phyloP scores from a whole-genome alignment of 2,797 vertebrate species.

The Melanotaenia trifasciata region DNA sequence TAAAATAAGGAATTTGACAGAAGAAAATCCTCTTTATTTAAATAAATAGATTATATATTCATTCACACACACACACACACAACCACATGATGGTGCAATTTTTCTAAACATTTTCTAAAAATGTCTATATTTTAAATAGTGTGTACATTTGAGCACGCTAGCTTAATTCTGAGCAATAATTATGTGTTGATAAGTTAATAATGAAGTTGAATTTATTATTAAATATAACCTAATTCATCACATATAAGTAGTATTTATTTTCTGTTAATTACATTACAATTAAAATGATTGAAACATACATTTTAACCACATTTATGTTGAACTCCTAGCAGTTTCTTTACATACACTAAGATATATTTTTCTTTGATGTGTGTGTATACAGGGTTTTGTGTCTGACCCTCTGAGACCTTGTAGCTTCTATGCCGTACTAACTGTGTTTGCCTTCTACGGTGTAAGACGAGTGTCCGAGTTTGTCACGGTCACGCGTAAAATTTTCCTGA shows the following conservation, averaged over 20 bases:
- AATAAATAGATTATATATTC: too few species aligned
- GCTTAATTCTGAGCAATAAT: too few species aligned
- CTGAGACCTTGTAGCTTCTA: not conserved
- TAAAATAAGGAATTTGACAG: too few species aligned
- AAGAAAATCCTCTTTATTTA: too few species aligned
- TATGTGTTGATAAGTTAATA: not conserved
- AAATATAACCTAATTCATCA: not conserved
- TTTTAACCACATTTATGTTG: not conserved
- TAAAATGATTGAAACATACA: not conserved
- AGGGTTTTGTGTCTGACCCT: not conserved
- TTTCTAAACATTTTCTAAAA: too few species aligned
- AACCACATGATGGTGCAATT: too few species aligned
- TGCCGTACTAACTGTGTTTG: not conserved
- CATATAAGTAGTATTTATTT: not conserved
- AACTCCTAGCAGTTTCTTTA: not conserved
- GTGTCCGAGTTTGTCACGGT: constrained; percentile 41
- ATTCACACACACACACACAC: too few species aligned
- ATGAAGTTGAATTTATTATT: not conserved
- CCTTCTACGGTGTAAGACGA: constrained; percentile 42
- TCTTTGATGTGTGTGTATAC: not conserved
- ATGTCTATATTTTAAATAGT: too few species aligned
- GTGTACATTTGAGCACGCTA: too few species aligned
- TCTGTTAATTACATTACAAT: too few species aligned
- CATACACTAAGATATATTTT: not conserved
- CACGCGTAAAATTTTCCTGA: constrained; percentile 57